phyloP scores from a whole-genome alignment of 2,113 vertebrate genomes.

The Nymphicus hollandicus region DNA sequence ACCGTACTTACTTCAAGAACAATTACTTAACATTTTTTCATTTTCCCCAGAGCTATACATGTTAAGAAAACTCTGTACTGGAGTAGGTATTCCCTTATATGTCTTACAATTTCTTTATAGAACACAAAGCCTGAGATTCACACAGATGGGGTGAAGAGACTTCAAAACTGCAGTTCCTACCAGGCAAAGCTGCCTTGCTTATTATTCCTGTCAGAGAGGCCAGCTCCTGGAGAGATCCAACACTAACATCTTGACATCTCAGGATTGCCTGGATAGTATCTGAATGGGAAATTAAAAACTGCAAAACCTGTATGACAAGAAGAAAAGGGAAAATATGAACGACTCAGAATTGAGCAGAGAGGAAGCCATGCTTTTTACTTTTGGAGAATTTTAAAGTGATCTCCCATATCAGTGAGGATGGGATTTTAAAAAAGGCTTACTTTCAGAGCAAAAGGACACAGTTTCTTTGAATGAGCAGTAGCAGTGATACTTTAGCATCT shows the following conservation, averaged over 20 bases:
- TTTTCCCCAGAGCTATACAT: not conserved
- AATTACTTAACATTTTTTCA: not conserved
- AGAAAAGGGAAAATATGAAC: not conserved
- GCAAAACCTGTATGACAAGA: constrained; percentile 80
- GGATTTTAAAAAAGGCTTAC: not conserved
- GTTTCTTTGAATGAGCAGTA: not conserved
- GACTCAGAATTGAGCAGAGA: not conserved
- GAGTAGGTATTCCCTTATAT: not conserved
- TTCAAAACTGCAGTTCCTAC: constrained; percentile 62
- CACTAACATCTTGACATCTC: constrained; percentile 87
- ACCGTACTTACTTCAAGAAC: not conserved
- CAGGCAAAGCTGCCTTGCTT: constrained; percentile 95
- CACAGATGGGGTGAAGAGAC: not conserved
- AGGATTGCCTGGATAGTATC: constrained; percentile 93
- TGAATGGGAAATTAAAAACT: constrained; percentile 93
- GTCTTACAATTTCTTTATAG: not conserved
- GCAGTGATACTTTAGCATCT: not conserved
- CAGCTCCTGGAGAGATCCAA: constrained; percentile 88
- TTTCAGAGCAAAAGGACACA: not conserved
- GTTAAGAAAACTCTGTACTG: not conserved
- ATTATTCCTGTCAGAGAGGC: constrained; percentile 92
- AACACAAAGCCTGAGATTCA: not conserved
- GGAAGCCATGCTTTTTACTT: not conserved
- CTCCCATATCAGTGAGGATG: not conserved
- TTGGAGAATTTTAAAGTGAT: not conserved